These are phyloP conservation scores for Channa maculata DNA, from an alignment of 2,113 vertebrate species.

Conservation along the genomic window DNA sequence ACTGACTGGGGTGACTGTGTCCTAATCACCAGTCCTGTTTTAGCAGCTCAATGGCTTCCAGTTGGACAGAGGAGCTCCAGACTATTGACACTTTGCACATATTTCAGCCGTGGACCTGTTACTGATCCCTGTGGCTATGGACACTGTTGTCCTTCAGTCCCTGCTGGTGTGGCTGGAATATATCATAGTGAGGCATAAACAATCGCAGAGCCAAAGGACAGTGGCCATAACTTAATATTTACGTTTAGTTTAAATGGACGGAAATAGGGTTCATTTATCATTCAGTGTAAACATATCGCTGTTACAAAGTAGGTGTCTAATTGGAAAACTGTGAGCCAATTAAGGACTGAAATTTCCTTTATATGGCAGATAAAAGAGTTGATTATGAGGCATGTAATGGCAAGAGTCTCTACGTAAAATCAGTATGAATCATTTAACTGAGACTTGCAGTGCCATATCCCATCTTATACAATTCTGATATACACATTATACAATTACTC, in stretches of 20 bases:
- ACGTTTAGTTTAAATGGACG: conserved; percentile 1
- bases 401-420: neutral
- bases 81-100: conserved; percentile 80
- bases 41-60: conserved; percentile 79
- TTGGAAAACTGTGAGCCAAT: conserved; percentile 16
- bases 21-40: conserved; percentile 80
- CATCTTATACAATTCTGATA: no score
- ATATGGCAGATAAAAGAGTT: conserved; percentile 11
- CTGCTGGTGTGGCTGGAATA: conserved; percentile 66
- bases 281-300: conserved; percentile 8
- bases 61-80: conserved; percentile 76
- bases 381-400: conserved; percentile 17
- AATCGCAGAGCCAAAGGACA: conserved; percentile 45
- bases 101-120: conserved; percentile 75
- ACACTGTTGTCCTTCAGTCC: conserved; percentile 68
- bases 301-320: conserved; percentile 13
- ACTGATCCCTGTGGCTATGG: conserved; percentile 69
- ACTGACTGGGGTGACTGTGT: conserved; percentile 71
- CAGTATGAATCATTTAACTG: no score
- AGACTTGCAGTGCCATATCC: no score
- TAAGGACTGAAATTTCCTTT: conserved; percentile 30
- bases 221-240: neutral
- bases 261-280: conserved; percentile 14
- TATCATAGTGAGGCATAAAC: conserved; percentile 58
- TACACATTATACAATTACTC: no score